Conservation (phyloP, 1,140 invertebrate genomes). For the Lutraria rhynchaena region DNA sequence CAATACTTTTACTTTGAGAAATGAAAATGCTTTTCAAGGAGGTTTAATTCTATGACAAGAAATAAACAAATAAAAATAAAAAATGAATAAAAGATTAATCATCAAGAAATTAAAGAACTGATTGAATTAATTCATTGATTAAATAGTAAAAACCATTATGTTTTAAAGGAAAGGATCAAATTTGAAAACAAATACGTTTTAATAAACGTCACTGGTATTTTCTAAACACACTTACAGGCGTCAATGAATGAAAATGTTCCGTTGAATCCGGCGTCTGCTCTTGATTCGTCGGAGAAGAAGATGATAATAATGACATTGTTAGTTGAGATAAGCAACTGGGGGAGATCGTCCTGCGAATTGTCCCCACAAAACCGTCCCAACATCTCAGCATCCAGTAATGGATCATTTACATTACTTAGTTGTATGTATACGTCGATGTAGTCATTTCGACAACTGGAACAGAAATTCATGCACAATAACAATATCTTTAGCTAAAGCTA, state of each 20-base stretch:
- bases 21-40: too few relatives aligned
- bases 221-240: conserved; percentile 90
- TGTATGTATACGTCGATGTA: conserved; percentile 98
- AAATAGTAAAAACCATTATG: not conserved
- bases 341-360: conserved; percentile 84
- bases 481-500: too few relatives aligned
- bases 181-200: not conserved
- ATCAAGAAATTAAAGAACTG: too few relatives aligned
- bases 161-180: not conserved
- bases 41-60: too few relatives aligned
- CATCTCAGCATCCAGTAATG: conserved; percentile 95
- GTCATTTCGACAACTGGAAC: conserved; percentile 92
- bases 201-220: not conserved
- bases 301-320: conserved; percentile 95
- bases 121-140: not conserved
- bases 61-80: too few relatives aligned
- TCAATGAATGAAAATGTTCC: conserved; percentile 86
- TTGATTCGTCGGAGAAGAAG: conserved; percentile 95
- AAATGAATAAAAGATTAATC: too few relatives aligned
- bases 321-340: conserved; percentile 84
- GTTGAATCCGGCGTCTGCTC: conserved; percentile 83
- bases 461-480: too few relatives aligned
- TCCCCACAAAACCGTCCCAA: conserved; percentile 98
- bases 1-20: too few relatives aligned
- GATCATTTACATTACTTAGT: conserved; percentile 86